These are phyloP conservation scores for Metalampra italica DNA, from an alignment of 2,888 invertebrate genomes.

Conservation along the genomic window DNA sequence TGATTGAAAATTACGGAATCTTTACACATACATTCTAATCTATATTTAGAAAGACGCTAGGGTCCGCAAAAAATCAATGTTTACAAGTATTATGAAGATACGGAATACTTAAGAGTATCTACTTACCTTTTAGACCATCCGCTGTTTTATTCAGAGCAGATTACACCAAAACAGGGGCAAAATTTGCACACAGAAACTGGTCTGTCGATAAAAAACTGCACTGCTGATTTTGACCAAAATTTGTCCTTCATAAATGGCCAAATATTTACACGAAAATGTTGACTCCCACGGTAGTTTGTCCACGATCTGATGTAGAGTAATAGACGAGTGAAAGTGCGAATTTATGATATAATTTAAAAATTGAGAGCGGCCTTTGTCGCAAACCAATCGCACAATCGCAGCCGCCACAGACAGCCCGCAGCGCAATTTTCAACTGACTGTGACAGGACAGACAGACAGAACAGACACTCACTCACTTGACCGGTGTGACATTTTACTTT, in stretches of 20 bases:
- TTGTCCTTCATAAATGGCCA: conserved; percentile 12
- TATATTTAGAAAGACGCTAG: conserved; percentile 46
- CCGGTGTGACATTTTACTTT: not conserved
- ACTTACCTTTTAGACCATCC: conserved; percentile 49
- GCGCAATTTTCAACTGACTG: not conserved
- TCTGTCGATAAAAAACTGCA: conserved; percentile 43
- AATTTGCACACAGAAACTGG: conserved; percentile 52
- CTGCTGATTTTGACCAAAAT: conserved; percentile 26
- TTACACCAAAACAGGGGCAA: conserved; percentile 42
- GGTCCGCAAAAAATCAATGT: not conserved
- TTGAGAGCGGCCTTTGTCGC: not conserved
- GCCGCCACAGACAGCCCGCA: not conserved
- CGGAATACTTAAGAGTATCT: not conserved
- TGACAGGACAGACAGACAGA: no score
- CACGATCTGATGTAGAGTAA: conserved; percentile 31
- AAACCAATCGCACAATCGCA: not conserved
- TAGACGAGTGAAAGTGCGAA: conserved; percentile 53
- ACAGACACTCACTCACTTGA: no score
- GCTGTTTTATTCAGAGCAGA: conserved; percentile 30
- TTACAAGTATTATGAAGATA: not conserved
- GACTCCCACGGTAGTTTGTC: conserved; percentile 23
- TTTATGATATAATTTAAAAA: conserved; percentile 8
- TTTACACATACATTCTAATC: conserved; percentile 17
- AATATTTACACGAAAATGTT: conserved; percentile 7
- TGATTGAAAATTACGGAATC: not conserved